Base-by-base conservation (phyloP, 1,140 invertebrate species). In the Drosophila pseudoobscura region DNA sequence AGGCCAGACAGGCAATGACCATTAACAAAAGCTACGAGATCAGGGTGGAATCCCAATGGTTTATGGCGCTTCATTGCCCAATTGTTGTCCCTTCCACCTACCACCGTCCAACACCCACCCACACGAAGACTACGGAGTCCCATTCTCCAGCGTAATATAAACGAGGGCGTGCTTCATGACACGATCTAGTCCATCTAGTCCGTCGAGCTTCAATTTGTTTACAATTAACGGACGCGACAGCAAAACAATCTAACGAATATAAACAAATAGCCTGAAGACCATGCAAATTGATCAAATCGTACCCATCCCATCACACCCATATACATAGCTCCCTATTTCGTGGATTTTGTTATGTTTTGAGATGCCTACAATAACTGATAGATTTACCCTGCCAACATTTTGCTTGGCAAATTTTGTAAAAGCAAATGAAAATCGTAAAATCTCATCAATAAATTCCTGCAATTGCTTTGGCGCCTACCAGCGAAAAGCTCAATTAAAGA, bases 181-280 rank as follows among this genome's bases (percentile, higher is more conserved):
- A 46, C 56, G 63, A 45, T 77, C 17, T 17, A 17, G 17, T 17
- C 39, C 51, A 53, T 69, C 35, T 47, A 66, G 63, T 60, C 57
- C 43, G 57, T 74, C 44, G 50, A 57, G 26, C 53, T 39, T 1
- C 59, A 64, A 52, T 62, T 82, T 80, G 78, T 78, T 80, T 83
- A 83, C 71, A 73, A 78, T 78, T 69, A 68, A 26, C 50, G 46
- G 63, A 69, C 52, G 80, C 80, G 80, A 87, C 80, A 87, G 77
- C 77, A 71, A 57, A 75, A 53, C 71, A 15, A 62, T 50, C 58
- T 55, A 57, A 61, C 35, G 51, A 59, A 70, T 75, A 69, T 84
- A 84, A 84, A 84, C 76, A 85, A 73, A 51, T 4, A 41, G 39
- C 52, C 58, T 50, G 17, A 53, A 65, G 55, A 56, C 63, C 22